A percentile compares a stretch with the other conserved stretches of the same genome.
phyloP scores from a whole-genome alignment of 92 coral and sea anemone genomes.

The Blastomussa wellsi region DNA sequence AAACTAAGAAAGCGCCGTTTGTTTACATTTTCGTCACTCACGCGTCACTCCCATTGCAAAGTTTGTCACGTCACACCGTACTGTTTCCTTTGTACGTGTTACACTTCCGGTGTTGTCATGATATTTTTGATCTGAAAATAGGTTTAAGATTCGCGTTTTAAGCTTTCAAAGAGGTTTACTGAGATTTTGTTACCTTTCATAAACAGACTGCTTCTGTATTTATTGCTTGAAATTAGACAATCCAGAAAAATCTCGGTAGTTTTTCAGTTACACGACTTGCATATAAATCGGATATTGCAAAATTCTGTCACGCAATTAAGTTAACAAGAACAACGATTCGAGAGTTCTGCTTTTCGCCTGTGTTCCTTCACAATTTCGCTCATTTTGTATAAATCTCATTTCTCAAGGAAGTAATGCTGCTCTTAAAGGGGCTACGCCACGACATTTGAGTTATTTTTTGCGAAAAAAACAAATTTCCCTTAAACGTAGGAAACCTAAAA shows the following conservation, averaged over 20 bases:
- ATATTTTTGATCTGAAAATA: background rate
- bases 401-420: background rate
- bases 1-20: background rate
- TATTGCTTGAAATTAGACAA: background rate
- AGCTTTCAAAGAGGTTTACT: background rate
- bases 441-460: no score
- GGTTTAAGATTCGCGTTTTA: background rate
- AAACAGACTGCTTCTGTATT: background rate
- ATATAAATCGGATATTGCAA: background rate
- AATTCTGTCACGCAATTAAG: background rate
- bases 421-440: no score
- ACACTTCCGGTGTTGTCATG: background rate
- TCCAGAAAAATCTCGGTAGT: background rate
- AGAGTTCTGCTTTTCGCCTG: background rate
- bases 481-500: no score
- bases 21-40: background rate
- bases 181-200: background rate
- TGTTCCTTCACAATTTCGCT: background rate
- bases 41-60: background rate
- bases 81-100: conserved; percentile 15
- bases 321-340: no score
- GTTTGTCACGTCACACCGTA: conserved; percentile 20
- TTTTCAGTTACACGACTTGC: background rate
- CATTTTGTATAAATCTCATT: background rate
- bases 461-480: no score